A percentile compares a stretch with the other conserved stretches of the same genome.
Conservation (phyloP, 2,797 vertebrate genomes). For the Sebastes iracundus region DNA sequence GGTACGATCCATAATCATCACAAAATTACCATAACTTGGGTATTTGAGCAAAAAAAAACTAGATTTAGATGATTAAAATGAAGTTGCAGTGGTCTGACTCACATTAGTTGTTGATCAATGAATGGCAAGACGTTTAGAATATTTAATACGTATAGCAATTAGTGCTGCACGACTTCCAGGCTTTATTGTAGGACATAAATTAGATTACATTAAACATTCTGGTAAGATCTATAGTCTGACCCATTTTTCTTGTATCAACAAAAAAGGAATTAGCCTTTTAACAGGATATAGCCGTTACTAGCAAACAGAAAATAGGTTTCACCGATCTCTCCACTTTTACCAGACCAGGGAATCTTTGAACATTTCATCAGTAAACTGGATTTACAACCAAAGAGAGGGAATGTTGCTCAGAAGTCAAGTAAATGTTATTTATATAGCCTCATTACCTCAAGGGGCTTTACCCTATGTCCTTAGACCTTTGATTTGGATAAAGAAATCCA, state of each 20-base stretch:
- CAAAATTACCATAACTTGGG: background rate
- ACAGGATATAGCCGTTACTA: background rate
- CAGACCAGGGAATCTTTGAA: background rate
- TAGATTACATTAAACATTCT: background rate
- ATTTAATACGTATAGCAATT: background rate
- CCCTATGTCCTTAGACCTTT: too few relatives aligned
- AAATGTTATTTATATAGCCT: background rate
- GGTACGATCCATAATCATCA: background rate
- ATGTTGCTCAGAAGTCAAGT: background rate
- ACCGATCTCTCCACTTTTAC: background rate
- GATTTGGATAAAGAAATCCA: too few relatives aligned
- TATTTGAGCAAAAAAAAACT: background rate
- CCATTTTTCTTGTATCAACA: background rate
- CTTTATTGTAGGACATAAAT: background rate
- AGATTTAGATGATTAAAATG: too few relatives aligned
- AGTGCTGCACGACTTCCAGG: background rate
- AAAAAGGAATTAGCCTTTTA: background rate
- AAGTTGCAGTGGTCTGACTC: background rate
- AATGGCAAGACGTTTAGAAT: background rate
- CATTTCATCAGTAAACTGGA: background rate
- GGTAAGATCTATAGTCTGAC: background rate
- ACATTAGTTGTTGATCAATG: background rate
- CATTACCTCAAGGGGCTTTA: too few relatives aligned
- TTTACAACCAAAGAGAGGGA: background rate
- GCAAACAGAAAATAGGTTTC: background rate